A percentile compares a stretch with the other conserved stretches of the same genome.
Conservation (phyloP, 2,888 invertebrate genomes). For the Druceiella hillmani region DNA sequence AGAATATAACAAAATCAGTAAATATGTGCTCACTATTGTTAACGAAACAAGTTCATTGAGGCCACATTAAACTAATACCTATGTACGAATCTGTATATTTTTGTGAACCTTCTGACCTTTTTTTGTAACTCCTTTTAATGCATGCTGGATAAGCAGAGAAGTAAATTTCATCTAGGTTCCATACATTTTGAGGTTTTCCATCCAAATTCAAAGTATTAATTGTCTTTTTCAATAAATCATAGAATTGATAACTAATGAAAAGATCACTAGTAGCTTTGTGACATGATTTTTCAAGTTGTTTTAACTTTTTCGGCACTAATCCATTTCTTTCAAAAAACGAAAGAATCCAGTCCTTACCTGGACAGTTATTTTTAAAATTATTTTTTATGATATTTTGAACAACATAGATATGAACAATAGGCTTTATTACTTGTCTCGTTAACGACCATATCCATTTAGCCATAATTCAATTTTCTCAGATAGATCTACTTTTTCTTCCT, state of each 20-base stretch:
- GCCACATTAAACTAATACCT: no score
- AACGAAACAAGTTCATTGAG: no score
- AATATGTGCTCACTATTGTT: no score
- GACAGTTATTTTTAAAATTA: conserved; percentile 10
- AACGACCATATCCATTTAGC: conserved; percentile 13
- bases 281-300: conserved; percentile 12
- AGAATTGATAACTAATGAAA: conserved; percentile 11
- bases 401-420: conserved; percentile 6
- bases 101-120: conserved; percentile 7
- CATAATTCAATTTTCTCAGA: conserved; percentile 12
- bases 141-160: conserved; percentile 2
- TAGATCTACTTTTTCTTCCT: conserved; percentile 10
- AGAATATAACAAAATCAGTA: conserved; percentile 2
- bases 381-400: conserved; percentile 10
- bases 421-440: conserved; percentile 10
- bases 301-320: conserved; percentile 10
- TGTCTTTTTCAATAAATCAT: conserved; percentile 9
- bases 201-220: conserved; percentile 10
- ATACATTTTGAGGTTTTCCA: conserved; percentile 4
- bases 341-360: conserved; percentile 12
- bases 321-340: conserved; percentile 11
- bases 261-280: conserved; percentile 12
- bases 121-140: conserved; percentile 8
- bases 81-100: conserved; percentile 5
- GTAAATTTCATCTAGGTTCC: conserved; percentile 5